Conservation (phyloP, 2,888 invertebrate genomes). For the Hemithea aestivaria region DNA sequence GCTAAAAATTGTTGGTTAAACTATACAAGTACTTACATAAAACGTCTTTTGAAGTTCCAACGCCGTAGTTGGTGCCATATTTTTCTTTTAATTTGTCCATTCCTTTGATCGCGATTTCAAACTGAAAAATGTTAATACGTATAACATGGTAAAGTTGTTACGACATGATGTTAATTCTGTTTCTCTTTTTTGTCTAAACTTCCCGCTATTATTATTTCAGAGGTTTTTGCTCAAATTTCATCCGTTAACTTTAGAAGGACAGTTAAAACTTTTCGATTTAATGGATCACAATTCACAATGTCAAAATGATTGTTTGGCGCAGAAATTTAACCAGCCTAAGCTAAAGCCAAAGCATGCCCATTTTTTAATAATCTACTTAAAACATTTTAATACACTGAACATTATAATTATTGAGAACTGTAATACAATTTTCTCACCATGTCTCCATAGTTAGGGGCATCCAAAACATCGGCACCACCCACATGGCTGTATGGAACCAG, state of each 20-base stretch:
- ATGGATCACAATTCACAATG: too few relatives aligned
- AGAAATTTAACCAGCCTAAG: too few relatives aligned
- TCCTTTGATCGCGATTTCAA: constrained; percentile 56
- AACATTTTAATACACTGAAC: too few relatives aligned
- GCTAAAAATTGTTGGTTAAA: neutral
- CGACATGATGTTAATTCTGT: neutral
- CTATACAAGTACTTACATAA: constrained; percentile 57
- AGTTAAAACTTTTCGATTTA: too few relatives aligned
- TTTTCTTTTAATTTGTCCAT: constrained; percentile 45
- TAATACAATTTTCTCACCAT: constrained; percentile 45
- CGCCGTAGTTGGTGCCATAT: constrained; percentile 50
- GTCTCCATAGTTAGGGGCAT: constrained; percentile 56
- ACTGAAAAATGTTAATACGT: constrained; percentile 42
- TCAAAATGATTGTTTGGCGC: too few relatives aligned
- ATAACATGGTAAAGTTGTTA: neutral
- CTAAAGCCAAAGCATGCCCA: too few relatives aligned
- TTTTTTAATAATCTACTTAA: too few relatives aligned
- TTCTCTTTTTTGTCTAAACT: too few relatives aligned
- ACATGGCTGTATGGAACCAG: constrained; percentile 72
- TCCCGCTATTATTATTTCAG: too few relatives aligned
- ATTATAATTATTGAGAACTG: too few relatives aligned
- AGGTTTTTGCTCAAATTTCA: too few relatives aligned
- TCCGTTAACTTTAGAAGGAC: too few relatives aligned
- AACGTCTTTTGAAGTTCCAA: constrained; percentile 61
- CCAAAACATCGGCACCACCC: constrained; percentile 30